phyloP scores from a whole-genome alignment of 2,113 vertebrate species.

The Corythoichthys intestinalis region DNA sequence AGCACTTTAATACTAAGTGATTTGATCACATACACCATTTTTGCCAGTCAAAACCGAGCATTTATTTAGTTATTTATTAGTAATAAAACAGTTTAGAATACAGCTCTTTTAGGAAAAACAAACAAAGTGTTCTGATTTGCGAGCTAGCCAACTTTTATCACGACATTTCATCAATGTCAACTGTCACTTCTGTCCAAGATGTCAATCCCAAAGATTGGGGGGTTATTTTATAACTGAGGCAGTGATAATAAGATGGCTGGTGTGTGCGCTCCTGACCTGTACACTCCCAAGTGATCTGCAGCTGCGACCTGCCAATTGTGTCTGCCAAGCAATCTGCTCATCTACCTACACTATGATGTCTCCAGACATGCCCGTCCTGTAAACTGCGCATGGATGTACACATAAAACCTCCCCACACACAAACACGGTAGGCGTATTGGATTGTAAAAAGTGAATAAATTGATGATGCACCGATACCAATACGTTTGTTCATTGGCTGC shows the following conservation, averaged over 20 bases:
- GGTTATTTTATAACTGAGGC: slow-evolving; percentile 15
- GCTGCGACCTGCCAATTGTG: slow-evolving; percentile 57
- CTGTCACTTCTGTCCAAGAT: slow-evolving; percentile 8
- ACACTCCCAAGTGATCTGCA: slow-evolving; percentile 37
- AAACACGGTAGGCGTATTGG: not conserved
- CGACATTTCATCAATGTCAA: slow-evolving; percentile 1
- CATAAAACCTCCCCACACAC: not conserved
- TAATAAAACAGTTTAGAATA: too few species aligned
- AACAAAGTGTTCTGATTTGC: too few species aligned
- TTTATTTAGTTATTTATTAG: too few species aligned
- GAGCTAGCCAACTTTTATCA: slow-evolving; percentile 13
- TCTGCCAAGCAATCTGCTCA: slow-evolving; percentile 29
- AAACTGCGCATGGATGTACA: not conserved
- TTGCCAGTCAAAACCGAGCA: too few species aligned
- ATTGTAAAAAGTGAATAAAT: slow-evolving; percentile 13
- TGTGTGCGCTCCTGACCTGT: slow-evolving; percentile 16
- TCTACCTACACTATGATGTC: slow-evolving; percentile 18
- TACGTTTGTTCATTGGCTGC: too few species aligned
- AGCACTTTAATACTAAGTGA: too few species aligned
- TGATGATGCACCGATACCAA: slow-evolving; percentile 7
- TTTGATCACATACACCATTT: too few species aligned
- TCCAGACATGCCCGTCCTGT: slow-evolving; percentile 3
- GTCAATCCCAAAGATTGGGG: not conserved
- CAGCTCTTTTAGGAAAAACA: too few species aligned
- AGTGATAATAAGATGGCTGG: slow-evolving; percentile 20